Base-by-base conservation (phyloP, 1,140 invertebrate genomes). In the Diachasmimorpha longicaudata region DNA sequence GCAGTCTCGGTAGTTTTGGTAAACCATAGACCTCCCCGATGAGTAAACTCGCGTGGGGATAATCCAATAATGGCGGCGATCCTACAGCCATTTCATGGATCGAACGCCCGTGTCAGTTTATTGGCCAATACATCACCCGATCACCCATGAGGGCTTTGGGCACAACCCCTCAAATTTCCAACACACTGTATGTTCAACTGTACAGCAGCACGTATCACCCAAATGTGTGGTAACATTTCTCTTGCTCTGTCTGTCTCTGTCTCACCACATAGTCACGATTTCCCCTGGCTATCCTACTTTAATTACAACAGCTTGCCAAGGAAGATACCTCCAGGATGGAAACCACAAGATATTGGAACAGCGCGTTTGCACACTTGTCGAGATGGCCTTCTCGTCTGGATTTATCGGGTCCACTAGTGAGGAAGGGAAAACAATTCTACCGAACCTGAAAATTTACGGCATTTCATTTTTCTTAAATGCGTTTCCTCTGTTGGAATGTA, bases 51-150 rank as follows among this genome's bases (percentile, higher is more conserved):
- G 71, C 73, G 74, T 58, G 77, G 70, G 75, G 79, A 79, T 83
- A 84, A 85, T 84, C 82, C 82, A 84, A 86, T 83, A 84, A 79
- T 79, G 82, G 83, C 82, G 82, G 81, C 82, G 85, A 87, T 87
- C 83, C 83, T 82, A 81, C 73, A 80, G 81, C 82, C 82, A 80
- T 84, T 86, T 83, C 80, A 81, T 82, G 85, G 85, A 88, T 86
- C 85, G 75, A 85, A 84, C 84, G 83, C 82, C 82, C 76, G 79
- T 82, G 83, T 86, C 83, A 82, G 83, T 87, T 88, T 88, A 89
- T 89, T 87, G 86, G 83, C 78, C 84, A 78, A 87, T 87, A 85
- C 79, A 86, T 87, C 82, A 86, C 78, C 77, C 75, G 79, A 75
- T 85, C 82, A 79, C 83, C 81, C 74, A 73, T 19, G 70, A 75